phyloP scores from a whole-genome alignment of 2,113 vertebrate species.

The Corydoras maculifer region DNA sequence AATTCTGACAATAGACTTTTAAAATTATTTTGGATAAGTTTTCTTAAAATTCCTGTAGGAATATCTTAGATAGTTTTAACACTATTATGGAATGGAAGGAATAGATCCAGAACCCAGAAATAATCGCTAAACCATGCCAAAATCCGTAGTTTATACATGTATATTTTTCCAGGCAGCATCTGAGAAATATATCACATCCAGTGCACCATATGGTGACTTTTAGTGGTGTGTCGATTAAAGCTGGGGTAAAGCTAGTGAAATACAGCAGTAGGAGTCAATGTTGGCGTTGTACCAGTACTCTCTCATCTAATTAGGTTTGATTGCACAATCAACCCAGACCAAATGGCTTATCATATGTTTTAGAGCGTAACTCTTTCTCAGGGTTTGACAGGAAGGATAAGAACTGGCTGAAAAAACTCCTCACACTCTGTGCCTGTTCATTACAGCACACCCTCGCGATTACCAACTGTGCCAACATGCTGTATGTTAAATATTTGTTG shows the following conservation, averaged over 20 bases:
- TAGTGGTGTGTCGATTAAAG: slow-evolving; percentile 40
- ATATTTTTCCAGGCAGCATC: no score
- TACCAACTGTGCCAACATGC: slow-evolving; percentile 4
- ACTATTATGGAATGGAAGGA: no score
- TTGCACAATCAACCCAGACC: slow-evolving; percentile 54
- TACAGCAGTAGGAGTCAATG: slow-evolving; percentile 40
- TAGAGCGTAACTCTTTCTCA: slow-evolving; percentile 38
- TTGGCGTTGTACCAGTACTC: slow-evolving; percentile 50
- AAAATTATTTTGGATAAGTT: no score
- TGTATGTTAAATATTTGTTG: slow-evolving; percentile 28
- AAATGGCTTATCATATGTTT: slow-evolving; percentile 44
- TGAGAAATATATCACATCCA: no score
- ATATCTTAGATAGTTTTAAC: no score
- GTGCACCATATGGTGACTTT: slow-evolving; percentile 46
- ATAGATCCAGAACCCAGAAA: no score
- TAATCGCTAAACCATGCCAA: no score
- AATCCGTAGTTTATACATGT: no score
- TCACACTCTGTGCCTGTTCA: slow-evolving; percentile 21
- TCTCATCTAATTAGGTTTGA: slow-evolving; percentile 57
- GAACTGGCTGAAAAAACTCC: slow-evolving; percentile 14
- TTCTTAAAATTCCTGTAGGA: no score
- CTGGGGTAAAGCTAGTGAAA: slow-evolving; percentile 47
- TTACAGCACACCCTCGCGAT: slow-evolving; percentile 40
- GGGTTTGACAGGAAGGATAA: slow-evolving; percentile 26
- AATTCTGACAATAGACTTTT: no score